These are phyloP conservation scores for Oegoconia quadripuncta DNA, from an alignment of 2,888 invertebrate species.

Conservation along the genomic window DNA sequence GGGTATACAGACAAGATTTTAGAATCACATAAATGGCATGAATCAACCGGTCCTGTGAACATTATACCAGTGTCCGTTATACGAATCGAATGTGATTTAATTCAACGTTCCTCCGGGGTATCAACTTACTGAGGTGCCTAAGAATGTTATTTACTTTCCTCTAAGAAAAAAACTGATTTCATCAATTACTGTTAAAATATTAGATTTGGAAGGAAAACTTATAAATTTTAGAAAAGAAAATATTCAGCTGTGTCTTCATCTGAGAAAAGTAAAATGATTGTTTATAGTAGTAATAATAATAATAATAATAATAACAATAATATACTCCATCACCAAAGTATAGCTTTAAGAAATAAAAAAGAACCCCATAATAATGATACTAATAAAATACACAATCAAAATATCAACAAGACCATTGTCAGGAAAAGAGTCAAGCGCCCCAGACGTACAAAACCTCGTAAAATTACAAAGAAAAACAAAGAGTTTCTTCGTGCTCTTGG, in stretches of 20 bases:
- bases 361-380: neutral
- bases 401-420: too few relatives aligned
- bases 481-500: conserved; percentile 14
- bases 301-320: too few relatives aligned
- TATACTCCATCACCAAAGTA: neutral
- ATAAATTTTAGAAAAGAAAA: conserved; percentile 11
- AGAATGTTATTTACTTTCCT: conserved; percentile 17
- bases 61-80: conserved; percentile 11
- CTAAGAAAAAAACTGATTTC: conserved; percentile 12
- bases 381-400: too few relatives aligned
- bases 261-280: conserved; percentile 6
- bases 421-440: too few relatives aligned
- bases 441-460: too few relatives aligned
- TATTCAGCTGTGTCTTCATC: conserved; percentile 3
- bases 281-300: too few relatives aligned
- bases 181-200: conserved; percentile 11
- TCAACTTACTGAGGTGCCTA: conserved; percentile 9
- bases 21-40: conserved; percentile 8
- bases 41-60: conserved; percentile 8
- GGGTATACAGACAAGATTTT: conserved; percentile 5
- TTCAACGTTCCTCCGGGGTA: conserved; percentile 8
- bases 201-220: conserved; percentile 9
- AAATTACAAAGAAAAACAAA: conserved; percentile 11
- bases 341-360: neutral
- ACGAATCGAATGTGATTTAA: conserved; percentile 10